Conservation (phyloP, 2,797 vertebrate species). For the Tangara arthus region DNA sequence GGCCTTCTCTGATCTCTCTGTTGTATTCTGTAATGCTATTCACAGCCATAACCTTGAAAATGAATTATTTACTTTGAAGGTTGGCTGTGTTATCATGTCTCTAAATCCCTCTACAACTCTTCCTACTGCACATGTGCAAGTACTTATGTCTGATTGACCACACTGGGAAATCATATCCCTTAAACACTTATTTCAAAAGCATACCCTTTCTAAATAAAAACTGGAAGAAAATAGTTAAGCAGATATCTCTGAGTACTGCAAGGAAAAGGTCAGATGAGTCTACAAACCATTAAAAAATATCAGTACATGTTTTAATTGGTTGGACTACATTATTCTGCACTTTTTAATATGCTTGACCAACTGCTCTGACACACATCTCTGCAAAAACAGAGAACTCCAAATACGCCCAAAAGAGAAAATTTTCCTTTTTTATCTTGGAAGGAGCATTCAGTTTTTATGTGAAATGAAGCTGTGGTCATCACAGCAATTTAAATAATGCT, state of each 20-base stretch:
- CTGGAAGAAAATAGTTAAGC: neutral
- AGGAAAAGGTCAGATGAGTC: neutral
- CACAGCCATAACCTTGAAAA: neutral
- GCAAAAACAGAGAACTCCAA: neutral
- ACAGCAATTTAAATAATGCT: neutral
- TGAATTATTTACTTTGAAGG: conserved; percentile 6
- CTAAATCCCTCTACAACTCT: neutral
- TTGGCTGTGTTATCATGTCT: neutral
- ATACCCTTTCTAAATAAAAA: neutral
- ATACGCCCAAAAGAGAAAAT: neutral
- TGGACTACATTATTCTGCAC: neutral
- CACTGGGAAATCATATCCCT: fast-evolving
- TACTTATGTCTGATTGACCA: neutral
- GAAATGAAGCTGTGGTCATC: neutral
- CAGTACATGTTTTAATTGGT: neutral
- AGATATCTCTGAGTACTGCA: neutral
- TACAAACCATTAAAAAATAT: neutral
- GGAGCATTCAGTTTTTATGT: neutral
- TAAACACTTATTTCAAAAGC: neutral
- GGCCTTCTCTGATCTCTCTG: neutral
- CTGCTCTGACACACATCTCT: neutral
- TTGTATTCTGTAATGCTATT: neutral
- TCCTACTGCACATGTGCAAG: neutral
- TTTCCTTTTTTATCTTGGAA: neutral
- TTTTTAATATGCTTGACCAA: neutral